Base-by-base conservation (phyloP, 2,888 invertebrate species). In the Phyto melanocephala region DNA sequence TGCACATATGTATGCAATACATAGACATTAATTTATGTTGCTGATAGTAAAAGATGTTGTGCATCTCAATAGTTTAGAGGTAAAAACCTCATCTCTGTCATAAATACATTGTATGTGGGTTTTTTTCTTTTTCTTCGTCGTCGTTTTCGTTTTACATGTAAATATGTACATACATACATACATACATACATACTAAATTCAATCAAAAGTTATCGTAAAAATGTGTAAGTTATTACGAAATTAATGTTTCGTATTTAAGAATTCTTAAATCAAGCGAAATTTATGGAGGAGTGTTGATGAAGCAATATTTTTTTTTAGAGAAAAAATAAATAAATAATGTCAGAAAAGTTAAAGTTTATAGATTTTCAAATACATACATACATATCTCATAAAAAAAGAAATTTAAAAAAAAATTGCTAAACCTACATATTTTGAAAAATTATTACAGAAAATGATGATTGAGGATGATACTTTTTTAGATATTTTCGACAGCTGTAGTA, bases 181-280 rank as follows among this genome's bases (percentile, higher is more conserved):
- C n/a, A n/a, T n/a, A n/a, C n/a, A n/a, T n/a, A n/a, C n/a, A n/a
- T n/a, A 60, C 28, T 28, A 62, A 50, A 28, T 62, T 72, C 37
- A 62, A 47, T 75, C 28, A 68, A 62, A 56, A 22, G 33, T 56
- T 56, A 65, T 75, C 54, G 35, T 37, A 75, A 75, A 75, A 65
- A 33, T 70, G 47, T 63, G 45, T 75, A 75, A 70, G 37, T 80
- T 80, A 56, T 75, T 80, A 47, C 56, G 68, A 80, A 75, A 75
- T 70, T 68, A 54, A 68, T 22, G 47, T 68, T 62, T 60, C n/a
- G 5, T 7, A 22, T 24, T 47, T 35, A 15, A 58, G 58, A 58
- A 47, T 47, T 45, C 22, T 5, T 40, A 42, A 56, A 70, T n/a
- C 47, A 47, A 47, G 47, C 11, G 20, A 33, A 70, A 56, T 47